Evolutionary conservation across 2,113 vertebrate genomes (phyloP), one percentile per base, ranked within the genome.

Genomic region (Muscicapa adusta): DNA sequence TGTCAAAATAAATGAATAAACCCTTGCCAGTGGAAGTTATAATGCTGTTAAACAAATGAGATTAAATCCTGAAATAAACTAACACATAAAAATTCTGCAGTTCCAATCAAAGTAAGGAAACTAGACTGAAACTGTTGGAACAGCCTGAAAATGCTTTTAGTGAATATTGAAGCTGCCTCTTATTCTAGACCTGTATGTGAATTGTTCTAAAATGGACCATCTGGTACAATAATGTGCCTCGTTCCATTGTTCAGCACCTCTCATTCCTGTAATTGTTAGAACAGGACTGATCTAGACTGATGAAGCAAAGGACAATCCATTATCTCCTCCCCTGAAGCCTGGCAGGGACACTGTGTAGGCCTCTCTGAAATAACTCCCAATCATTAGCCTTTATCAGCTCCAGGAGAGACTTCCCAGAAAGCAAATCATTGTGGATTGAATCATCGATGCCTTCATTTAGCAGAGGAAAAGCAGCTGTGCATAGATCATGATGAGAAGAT

Each of bases 1-100:
- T 85, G 60, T 91, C 45, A 95, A 89, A 80, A 93, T 74, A 95
- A 95, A 73, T 88, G 17, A 96, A 76, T 72, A 93, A 90, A 92
- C 66, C 38, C 57, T 83, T 89, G 45, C 88, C 73, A 87, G 33
- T 80, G 8, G 57, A 96, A 87, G 50, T 81, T 89, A 93, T 42
- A 84, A 80, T 62, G 38, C 57, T 89, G 65, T 91, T 91, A 92
- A 94, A 94, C 33, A 96, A 24, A 89, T 63, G 42, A 88, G 68
- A 93, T 91, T 93, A 72, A 96, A 94, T 79, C 34, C 31, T 68
- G 43, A 88, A 81, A 93, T 29, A 51, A 70, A 74, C 33, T 9
- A 77, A 60, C 67, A 38, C n/a, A 83, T 40, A 60, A 91, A 93
- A 92, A 18, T 89, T 89, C 48, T 85, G 45, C 63, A 82, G 58